Evolutionary conservation across 2,888 invertebrate genomes (phyloP).

Genomic region (Drosophila merina): DNA sequence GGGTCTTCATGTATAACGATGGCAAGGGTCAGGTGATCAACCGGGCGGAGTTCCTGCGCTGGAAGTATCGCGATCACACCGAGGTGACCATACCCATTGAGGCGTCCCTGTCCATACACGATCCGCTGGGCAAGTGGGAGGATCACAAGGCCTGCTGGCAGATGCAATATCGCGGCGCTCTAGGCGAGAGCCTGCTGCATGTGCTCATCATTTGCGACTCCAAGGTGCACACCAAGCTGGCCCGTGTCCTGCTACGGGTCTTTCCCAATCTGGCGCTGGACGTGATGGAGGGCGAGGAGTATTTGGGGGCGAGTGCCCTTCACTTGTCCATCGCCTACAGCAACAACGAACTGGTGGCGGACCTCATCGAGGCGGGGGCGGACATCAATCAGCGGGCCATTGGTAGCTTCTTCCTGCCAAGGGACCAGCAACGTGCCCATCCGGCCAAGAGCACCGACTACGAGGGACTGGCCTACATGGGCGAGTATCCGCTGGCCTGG

Average conservation of each 20-base stretch:
- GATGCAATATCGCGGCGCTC: conserved; percentile 96
- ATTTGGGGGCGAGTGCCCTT: conserved; percentile 96
- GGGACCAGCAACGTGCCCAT: conserved; percentile 93
- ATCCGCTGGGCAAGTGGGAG: conserved; percentile 93
- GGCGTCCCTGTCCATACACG: conserved; percentile 92
- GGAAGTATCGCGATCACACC: conserved; percentile 94
- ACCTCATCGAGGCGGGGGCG: conserved; percentile 96
- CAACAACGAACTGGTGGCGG: conserved; percentile 97
- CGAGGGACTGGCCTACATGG: conserved; percentile 98
- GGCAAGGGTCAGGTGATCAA: conserved; percentile 94
- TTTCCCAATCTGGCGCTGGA: conserved; percentile 96
- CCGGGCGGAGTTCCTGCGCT: conserved; percentile 93
- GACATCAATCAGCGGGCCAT: conserved; percentile 96
- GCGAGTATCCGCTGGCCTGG: conserved; percentile 98
- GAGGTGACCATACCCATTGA: conserved; percentile 94
- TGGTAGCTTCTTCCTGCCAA: conserved; percentile 97
- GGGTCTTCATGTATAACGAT: conserved; percentile 93
- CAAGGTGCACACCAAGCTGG: conserved; percentile 89
- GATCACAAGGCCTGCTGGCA: conserved; percentile 99
- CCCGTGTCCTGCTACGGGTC: conserved; percentile 94
- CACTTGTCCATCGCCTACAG: conserved; percentile 98
- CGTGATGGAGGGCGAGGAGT: conserved; percentile 98
- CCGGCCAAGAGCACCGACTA: conserved; percentile 95
- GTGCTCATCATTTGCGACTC: conserved; percentile 97
- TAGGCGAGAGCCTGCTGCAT: conserved; percentile 97